A percentile compares a stretch with the other conserved stretches of the same genome.
Conservation (phyloP, 2,113 vertebrate genomes). For the Gracilinanus agilis region DNA sequence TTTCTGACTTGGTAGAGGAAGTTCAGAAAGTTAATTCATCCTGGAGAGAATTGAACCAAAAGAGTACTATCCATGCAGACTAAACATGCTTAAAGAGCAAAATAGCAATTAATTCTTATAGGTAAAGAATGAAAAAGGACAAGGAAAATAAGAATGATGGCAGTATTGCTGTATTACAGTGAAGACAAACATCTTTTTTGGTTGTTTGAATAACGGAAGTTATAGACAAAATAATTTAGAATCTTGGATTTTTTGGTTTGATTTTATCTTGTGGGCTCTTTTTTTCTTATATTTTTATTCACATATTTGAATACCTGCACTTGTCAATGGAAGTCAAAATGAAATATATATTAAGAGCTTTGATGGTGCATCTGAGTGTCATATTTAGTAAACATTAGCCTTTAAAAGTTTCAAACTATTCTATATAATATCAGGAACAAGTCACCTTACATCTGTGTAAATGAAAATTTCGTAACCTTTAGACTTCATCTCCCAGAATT, state of each 20-base stretch:
- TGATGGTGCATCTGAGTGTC: background rate
- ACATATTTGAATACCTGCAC: background rate
- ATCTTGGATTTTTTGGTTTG: background rate
- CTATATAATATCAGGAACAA: constrained; percentile 29
- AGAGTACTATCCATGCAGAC: background rate
- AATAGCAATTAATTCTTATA: background rate
- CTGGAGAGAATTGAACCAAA: background rate
- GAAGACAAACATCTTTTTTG: background rate
- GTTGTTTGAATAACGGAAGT: background rate
- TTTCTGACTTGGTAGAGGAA: background rate
- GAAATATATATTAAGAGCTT: background rate
- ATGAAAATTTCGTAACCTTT: no score
- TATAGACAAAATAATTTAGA: background rate
- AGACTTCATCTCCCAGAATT: no score
- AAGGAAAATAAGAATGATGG: background rate
- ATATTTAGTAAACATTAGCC: background rate
- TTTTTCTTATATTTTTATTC: background rate
- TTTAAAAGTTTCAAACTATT: background rate
- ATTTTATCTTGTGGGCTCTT: background rate
- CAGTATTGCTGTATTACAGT: background rate
- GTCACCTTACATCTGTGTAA: background rate
- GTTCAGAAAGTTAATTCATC: background rate
- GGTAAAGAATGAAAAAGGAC: background rate
- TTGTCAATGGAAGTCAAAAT: background rate
- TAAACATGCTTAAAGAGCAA: background rate